Conservation (phyloP, 1,140 invertebrate genomes). For the Yoshiicerus persimilis region DNA sequence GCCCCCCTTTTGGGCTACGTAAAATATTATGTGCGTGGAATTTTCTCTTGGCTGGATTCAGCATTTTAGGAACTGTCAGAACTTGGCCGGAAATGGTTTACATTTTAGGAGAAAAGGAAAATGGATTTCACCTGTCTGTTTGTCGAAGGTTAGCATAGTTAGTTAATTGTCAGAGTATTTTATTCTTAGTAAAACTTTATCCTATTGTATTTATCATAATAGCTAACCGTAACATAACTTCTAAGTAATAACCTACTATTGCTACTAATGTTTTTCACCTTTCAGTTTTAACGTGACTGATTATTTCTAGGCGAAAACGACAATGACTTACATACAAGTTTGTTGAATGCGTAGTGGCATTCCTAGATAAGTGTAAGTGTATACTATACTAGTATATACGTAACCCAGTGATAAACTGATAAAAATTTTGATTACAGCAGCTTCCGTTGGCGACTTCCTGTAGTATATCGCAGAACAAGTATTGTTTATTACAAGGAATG, state of each 20-base stretch:
- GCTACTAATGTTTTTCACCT: not conserved
- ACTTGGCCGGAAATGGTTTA: slow-evolving; percentile 47
- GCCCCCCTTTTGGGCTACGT: slow-evolving; percentile 81
- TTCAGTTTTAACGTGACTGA: not conserved
- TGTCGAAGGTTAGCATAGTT: slow-evolving; percentile 34
- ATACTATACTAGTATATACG: not conserved
- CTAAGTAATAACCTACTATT: not conserved
- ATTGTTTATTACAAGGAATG: not conserved
- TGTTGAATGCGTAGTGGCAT: too few species aligned
- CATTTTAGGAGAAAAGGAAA: slow-evolving; percentile 36
- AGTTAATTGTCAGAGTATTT: not conserved
- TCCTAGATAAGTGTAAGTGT: too few species aligned
- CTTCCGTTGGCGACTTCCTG: not conserved
- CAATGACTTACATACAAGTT: not conserved
- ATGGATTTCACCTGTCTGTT: slow-evolving; percentile 41
- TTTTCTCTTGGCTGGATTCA: slow-evolving; percentile 86
- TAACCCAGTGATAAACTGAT: not conserved
- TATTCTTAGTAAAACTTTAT: not conserved
- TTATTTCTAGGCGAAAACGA: not conserved
- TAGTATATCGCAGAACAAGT: not conserved
- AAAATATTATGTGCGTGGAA: slow-evolving; percentile 89
- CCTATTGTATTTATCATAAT: not conserved
- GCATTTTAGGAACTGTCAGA: slow-evolving; percentile 67
- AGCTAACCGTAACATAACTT: not conserved
- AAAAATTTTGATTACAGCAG: not conserved